These are phyloP conservation scores for Eudasyphora cyanicolor DNA, from an alignment of 2,888 invertebrate species.

Conservation along the genomic window DNA sequence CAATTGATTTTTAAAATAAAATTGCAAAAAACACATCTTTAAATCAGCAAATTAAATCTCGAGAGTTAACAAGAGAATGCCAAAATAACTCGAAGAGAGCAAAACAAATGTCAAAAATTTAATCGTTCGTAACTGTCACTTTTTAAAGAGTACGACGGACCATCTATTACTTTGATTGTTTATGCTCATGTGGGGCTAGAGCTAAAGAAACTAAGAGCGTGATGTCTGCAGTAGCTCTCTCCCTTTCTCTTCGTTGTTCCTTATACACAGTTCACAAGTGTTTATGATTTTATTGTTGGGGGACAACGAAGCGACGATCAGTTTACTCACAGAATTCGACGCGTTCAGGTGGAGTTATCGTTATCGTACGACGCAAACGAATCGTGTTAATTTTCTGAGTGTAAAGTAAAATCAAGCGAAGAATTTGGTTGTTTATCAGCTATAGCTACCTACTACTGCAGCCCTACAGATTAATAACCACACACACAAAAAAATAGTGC, in stretches of 20 bases:
- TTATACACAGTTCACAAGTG: background rate
- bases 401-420: background rate
- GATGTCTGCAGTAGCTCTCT: background rate
- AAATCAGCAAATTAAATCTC: no score
- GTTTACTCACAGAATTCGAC: conserved; percentile 68
- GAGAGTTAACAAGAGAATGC: no score
- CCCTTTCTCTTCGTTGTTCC: background rate
- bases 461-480: background rate
- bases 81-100: no score
- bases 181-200: background rate
- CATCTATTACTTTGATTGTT: no score
- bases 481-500: conserved; percentile 17
- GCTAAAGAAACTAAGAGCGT: no score
- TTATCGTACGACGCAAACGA: conserved; percentile 4
- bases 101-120: no score
- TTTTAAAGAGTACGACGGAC: no score
- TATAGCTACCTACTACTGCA: no score
- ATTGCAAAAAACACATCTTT: no score
- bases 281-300: conserved; percentile 14
- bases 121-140: no score
- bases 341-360: conserved; percentile 65
- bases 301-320: conserved; percentile 57
- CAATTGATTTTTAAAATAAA: no score
- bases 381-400: conserved; percentile 39
- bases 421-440: background rate